Base-by-base conservation (phyloP, 1,140 invertebrate genomes). In the Drosophila sulfurigaster region DNA sequence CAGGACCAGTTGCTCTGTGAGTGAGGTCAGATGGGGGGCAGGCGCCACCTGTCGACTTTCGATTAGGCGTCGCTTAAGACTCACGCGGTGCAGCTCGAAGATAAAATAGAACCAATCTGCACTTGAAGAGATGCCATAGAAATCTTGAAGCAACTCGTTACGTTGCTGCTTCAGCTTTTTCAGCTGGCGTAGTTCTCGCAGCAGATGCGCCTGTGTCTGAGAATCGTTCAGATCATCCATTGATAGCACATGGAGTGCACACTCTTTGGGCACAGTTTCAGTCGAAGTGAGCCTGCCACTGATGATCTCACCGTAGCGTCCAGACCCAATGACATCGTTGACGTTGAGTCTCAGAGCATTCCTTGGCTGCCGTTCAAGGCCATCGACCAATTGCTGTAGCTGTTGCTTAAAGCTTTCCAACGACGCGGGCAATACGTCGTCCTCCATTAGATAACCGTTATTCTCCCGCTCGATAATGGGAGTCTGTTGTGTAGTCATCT, bases 111-210 rank as follows among this genome's bases (percentile, higher is more conserved):
- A 92, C 35, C 94, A 95, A 56, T 96, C 95, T 1, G 94, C 93
- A 51, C 95, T 96, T 91, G 97, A 96, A 82, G 96, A 96, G 20
- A 96, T 96, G 3, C 97, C 97, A 78, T 97, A 94, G 15, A 98
- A 94, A 51, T 95, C 94, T 4, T 97, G 93, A 0, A 98, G 92
- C 93, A 97, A 95, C 13, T 95, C 94, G 91, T 97, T 96, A 43
- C 94, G 94, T 69, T 94, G 95, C 5, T 94, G 95, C n/a, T 13
- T n/a, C 1, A 95, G 93, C 86, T 95, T 94, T 2, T 96, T 95
- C 7, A 97, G 93, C 32, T 95, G 78, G 68, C 96, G 96, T 32
- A 98, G 89, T 77, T 97, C 96, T 49, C 95, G 94, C 11, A 97
- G 87, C 94, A 97, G 96, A 6, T 94, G 79, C 45, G 94, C 94